Evolutionary conservation across 2,113 vertebrate genomes (phyloP).

Genomic region (Hoplias malabaricus): DNA sequence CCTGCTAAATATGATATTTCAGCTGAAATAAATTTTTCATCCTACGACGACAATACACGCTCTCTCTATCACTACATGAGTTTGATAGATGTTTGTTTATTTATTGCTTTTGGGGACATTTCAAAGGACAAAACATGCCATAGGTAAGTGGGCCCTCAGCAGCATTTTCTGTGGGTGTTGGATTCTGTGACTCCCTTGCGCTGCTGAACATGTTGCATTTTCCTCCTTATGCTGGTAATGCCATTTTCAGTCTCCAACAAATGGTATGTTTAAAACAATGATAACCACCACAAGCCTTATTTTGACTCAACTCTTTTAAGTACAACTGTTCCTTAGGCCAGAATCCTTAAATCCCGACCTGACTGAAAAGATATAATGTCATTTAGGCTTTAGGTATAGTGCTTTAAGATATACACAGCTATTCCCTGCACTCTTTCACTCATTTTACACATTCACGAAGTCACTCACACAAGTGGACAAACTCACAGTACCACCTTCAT

Average conservation of each 20-base stretch:
- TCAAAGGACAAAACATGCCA: slow-evolving; percentile 2
- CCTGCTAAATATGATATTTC: background rate
- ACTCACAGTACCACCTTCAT: too few relatives aligned
- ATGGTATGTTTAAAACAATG: background rate
- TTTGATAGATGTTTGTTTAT: slow-evolving; percentile 7
- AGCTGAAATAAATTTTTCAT: background rate
- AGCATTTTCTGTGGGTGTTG: background rate
- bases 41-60: background rate
- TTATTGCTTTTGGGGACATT: slow-evolving; percentile 7
- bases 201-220: background rate
- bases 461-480: too few relatives aligned
- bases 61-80: background rate
- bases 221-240: background rate
- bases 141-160: background rate
- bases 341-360: too few relatives aligned
- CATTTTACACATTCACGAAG: too few relatives aligned
- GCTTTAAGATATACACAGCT: too few relatives aligned
- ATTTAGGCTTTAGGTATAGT: too few relatives aligned
- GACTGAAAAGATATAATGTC: too few relatives aligned
- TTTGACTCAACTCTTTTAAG: too few relatives aligned
- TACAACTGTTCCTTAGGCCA: too few relatives aligned
- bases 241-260: background rate
- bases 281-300: background rate
- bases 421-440: too few relatives aligned
- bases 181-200: slow-evolving; percentile 4